phyloP scores from a whole-genome alignment of 37 sponge, comb jelly and placozoan species.

The Amphimedon queenslandica region DNA sequence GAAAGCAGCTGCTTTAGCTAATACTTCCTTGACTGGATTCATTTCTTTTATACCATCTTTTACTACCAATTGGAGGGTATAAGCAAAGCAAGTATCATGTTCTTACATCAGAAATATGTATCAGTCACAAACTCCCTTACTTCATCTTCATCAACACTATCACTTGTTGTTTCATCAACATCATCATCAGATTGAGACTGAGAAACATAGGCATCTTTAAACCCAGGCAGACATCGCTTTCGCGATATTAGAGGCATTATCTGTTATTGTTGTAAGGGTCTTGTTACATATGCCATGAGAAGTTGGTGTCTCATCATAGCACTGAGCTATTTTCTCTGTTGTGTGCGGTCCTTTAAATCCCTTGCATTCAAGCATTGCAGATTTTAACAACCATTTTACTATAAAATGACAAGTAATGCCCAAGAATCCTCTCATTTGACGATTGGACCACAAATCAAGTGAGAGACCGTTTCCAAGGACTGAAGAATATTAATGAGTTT shows the following conservation, averaged over 20 bases:
- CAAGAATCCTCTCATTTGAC: constrained; percentile 8
- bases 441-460: constrained; percentile 22
- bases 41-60: constrained; percentile 27
- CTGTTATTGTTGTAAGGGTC: constrained; percentile 15
- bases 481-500: neutral
- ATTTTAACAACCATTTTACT: neutral
- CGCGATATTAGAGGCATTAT: constrained; percentile 22
- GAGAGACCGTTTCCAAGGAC: neutral
- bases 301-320: neutral
- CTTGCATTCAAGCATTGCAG: constrained; percentile 11
- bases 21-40: neutral
- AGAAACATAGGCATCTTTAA: too few species aligned
- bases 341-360: constrained; percentile 15
- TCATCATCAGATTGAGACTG: neutral
- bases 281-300: neutral
- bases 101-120: neutral
- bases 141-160: neutral
- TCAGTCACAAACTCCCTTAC: neutral
- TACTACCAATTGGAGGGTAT: constrained; percentile 14
- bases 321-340: constrained; percentile 1
- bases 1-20: constrained; percentile 2
- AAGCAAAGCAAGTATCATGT: constrained; percentile 11
- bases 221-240: constrained; percentile 5
- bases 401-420: constrained; percentile 12
- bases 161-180: neutral